Conservation (phyloP, 2,113 vertebrate genomes). For the Tenrec ecaudatus region DNA sequence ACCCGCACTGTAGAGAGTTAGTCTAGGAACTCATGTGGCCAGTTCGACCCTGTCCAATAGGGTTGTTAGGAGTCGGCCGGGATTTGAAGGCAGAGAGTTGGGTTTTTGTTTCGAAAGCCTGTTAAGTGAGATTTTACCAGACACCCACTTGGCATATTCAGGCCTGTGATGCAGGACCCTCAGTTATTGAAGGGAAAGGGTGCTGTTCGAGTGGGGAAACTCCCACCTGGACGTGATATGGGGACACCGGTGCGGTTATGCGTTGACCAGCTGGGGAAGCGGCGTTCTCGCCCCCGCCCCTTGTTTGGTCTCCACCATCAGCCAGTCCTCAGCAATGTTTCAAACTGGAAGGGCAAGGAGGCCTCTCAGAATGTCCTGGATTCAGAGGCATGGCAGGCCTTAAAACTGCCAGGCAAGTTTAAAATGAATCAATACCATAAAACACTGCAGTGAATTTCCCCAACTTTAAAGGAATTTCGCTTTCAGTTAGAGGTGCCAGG, state of each 20-base stretch:
- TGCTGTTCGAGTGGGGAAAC: neutral
- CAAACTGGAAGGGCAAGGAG: constrained; percentile 30
- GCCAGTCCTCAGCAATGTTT: constrained; percentile 26
- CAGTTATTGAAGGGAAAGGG: too few species aligned
- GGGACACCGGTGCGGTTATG: neutral
- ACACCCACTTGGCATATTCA: neutral
- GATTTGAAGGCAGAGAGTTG: too few species aligned
- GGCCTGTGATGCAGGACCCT: neutral
- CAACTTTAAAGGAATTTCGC: constrained; percentile 77
- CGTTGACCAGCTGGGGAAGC: neutral
- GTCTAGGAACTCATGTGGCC: too few species aligned
- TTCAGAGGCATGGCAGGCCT: constrained; percentile 66
- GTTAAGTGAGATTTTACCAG: neutral
- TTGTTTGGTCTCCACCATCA: neutral
- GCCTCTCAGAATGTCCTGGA: constrained; percentile 50
- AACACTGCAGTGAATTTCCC: constrained; percentile 75
- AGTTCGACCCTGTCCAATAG: too few species aligned
- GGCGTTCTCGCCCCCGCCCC: neutral
- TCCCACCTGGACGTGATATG: neutral
- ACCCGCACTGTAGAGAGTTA: too few species aligned
- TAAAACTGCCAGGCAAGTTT: constrained; percentile 77
- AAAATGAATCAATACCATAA: constrained; percentile 82
- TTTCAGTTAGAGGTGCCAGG: constrained; percentile 79
- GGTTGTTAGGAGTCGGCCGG: too few species aligned
- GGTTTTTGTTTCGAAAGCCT: neutral